Evolutionary conservation across 2,113 vertebrate genomes (phyloP).

Genomic region (Dicrurus megarhynchus): DNA sequence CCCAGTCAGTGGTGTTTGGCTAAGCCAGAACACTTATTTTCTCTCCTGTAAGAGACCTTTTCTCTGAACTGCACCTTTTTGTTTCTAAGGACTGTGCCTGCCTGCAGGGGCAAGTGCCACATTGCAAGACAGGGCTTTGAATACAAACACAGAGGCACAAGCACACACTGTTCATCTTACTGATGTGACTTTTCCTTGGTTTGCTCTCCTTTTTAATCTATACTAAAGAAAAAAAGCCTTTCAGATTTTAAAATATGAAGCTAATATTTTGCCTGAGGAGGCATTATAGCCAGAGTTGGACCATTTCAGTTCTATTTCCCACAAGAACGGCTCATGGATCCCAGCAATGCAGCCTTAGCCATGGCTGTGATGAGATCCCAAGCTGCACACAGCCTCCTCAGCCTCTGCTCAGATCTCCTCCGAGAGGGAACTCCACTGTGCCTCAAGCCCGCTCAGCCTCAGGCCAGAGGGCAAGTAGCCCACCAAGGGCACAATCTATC

Average conservation of each 20-base stretch:
- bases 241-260: not conserved
- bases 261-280: not conserved
- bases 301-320: not conserved
- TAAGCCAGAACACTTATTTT: not conserved
- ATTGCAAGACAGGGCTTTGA: not conserved
- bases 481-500: not conserved
- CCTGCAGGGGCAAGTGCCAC: conserved; percentile 43
- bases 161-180: not conserved
- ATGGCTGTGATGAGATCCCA: not conserved
- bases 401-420: not conserved
- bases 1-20: not conserved
- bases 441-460: not conserved
- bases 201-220: not conserved
- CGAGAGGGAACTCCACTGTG: not conserved
- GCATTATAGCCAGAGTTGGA: not conserved
- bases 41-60: conserved; percentile 34
- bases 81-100: conserved; percentile 23
- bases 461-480: not conserved
- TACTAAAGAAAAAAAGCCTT: not conserved
- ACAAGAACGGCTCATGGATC: not conserved
- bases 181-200: not conserved
- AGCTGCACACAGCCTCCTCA: not conserved
- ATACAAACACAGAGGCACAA: not conserved
- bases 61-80: conserved; percentile 45
- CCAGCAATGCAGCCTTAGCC: not conserved